Evolutionary conservation across 2,113 vertebrate genomes (phyloP).

Genomic region (Motacilla tschutschensis): DNA sequence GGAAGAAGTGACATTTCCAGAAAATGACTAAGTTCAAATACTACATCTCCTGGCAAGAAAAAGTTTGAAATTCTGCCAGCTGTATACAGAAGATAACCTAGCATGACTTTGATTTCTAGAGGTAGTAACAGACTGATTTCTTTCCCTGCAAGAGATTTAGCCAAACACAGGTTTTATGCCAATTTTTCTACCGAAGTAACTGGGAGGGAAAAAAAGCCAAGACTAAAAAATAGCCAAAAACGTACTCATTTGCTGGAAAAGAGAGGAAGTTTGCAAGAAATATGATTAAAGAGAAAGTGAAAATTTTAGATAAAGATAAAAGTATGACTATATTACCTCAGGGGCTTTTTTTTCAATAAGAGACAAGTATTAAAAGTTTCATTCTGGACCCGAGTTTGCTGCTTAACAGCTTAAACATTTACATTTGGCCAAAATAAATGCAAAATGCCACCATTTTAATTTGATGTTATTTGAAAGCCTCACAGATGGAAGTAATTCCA

Average conservation of each 20-base stretch:
- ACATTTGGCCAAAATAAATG: neutral
- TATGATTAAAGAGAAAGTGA: neutral
- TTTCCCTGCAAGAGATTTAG: neutral
- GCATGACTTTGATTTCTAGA: neutral
- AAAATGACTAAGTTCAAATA: neutral
- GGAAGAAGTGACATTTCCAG: neutral
- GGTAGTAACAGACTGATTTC: neutral
- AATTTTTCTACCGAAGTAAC: neutral
- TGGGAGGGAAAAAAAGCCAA: fast-evolving
- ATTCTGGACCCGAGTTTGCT: neutral
- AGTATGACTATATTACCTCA: neutral
- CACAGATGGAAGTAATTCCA: neutral
- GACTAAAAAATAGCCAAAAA: neutral
- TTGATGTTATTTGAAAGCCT: neutral
- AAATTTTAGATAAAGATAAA: neutral
- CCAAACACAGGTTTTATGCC: neutral
- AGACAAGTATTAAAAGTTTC: neutral
- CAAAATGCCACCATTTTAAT: neutral
- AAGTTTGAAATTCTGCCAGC: neutral
- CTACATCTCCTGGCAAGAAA: neutral
- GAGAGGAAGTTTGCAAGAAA: neutral
- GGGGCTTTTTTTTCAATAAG: neutral
- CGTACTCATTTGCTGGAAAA: neutral
- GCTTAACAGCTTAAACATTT: neutral
- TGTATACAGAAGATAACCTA: neutral